These are phyloP conservation scores for Spodoptera frugiperda DNA, from an alignment of 1,140 invertebrate species.

Conservation along the genomic window DNA sequence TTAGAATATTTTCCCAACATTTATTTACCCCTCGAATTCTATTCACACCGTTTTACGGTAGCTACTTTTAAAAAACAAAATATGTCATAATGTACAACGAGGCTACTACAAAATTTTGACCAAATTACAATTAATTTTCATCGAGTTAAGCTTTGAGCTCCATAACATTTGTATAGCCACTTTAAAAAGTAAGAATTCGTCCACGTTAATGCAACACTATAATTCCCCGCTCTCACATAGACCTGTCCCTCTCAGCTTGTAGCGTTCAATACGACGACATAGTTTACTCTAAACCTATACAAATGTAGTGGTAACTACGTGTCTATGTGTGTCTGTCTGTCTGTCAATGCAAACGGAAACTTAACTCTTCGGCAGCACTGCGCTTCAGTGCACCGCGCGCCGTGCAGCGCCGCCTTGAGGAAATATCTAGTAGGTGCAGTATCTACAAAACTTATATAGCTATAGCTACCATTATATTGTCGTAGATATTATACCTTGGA, in stretches of 20 bases:
- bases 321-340: slow-evolving; percentile 20
- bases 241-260: slow-evolving; percentile 9
- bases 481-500: not conserved
- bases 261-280: slow-evolving; percentile 31
- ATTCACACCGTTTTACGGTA: no score
- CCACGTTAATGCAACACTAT: no score
- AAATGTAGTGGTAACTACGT: no score
- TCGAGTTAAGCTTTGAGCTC: no score
- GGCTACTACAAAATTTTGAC: no score
- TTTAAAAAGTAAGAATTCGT: no score
- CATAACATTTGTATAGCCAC: no score
- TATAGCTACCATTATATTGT: not conserved
- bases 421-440: slow-evolving; percentile 20
- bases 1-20: no score
- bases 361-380: slow-evolving; percentile 48
- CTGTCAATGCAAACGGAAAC: slow-evolving; percentile 54
- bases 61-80: no score
- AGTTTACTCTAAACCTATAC: slow-evolving; percentile 26
- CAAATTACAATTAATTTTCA: no score
- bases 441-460: not conserved
- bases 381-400: slow-evolving; percentile 24
- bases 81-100: no score
- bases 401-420: slow-evolving; percentile 32
- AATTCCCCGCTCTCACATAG: slow-evolving; percentile 4
- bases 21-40: no score